phyloP scores from a whole-genome alignment of 2,113 vertebrate species.

The Nerophis lumbriciformis region DNA sequence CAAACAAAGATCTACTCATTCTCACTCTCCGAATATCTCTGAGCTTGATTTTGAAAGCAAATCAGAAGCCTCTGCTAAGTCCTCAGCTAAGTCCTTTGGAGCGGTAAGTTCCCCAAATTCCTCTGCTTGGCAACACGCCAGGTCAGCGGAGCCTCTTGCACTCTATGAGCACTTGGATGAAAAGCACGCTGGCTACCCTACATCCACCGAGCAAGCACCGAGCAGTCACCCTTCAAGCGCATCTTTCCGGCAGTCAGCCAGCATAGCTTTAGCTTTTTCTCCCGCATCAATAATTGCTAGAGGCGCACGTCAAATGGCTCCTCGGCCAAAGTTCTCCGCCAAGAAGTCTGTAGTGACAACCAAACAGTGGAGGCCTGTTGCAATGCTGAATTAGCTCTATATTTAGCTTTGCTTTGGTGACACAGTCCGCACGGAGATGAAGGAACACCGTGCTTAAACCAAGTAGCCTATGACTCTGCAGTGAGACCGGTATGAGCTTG shows the following conservation, averaged over 20 bases:
- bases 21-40: constrained; percentile 39
- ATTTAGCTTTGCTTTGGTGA: constrained; percentile 22
- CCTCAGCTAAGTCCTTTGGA: constrained; percentile 68
- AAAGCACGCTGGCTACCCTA: constrained; percentile 55
- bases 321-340: constrained; percentile 91
- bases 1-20: constrained; percentile 36
- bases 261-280: constrained; percentile 58
- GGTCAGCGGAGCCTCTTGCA: constrained; percentile 53
- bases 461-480: constrained; percentile 11
- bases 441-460: constrained; percentile 18
- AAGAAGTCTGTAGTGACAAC: constrained; percentile 80
- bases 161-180: constrained; percentile 49
- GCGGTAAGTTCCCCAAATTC: constrained; percentile 65
- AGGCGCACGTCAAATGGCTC: constrained; percentile 78
- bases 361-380: constrained; percentile 90
- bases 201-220: constrained; percentile 51
- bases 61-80: constrained; percentile 59
- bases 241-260: constrained; percentile 36
- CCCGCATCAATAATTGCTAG: constrained; percentile 77
- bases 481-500: not conserved
- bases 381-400: constrained; percentile 70
- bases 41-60: constrained; percentile 50
- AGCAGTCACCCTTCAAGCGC: constrained; percentile 34
- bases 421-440: constrained; percentile 18
- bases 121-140: constrained; percentile 35